Evolutionary conservation across 2,888 invertebrate species (phyloP).

Genomic region (Esperia sulphurella): DNA sequence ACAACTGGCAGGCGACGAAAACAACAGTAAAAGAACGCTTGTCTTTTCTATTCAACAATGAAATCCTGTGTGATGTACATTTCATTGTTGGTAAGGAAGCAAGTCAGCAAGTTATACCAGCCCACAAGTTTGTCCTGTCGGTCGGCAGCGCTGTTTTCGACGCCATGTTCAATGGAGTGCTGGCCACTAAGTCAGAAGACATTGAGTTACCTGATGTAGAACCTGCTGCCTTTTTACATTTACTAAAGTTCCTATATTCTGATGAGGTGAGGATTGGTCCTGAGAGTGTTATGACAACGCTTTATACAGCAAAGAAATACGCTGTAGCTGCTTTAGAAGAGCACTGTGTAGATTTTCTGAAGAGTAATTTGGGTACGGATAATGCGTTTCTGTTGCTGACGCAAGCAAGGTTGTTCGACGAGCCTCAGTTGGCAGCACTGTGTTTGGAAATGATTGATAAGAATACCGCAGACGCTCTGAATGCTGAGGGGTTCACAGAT

Average conservation of each 20-base stretch:
- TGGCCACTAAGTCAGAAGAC: constrained; percentile 83
- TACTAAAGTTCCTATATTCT: constrained; percentile 86
- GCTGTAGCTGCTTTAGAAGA: constrained; percentile 90
- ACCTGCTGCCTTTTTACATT: constrained; percentile 87
- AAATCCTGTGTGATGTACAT: constrained; percentile 82
- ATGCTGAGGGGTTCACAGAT: constrained; percentile 89
- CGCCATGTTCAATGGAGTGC: constrained; percentile 90
- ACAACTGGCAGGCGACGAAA: constrained; percentile 87
- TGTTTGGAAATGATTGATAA: constrained; percentile 92
- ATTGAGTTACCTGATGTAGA: constrained; percentile 92
- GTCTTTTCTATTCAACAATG: constrained; percentile 79
- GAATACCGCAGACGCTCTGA: constrained; percentile 88
- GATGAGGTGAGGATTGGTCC: constrained; percentile 91
- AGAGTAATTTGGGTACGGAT: constrained; percentile 86
- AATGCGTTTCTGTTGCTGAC: constrained; percentile 91
- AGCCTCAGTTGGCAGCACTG: constrained; percentile 87
- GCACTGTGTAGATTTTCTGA: constrained; percentile 89
- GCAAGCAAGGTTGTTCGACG: constrained; percentile 89
- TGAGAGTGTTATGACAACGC: constrained; percentile 91
- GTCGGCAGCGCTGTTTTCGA: constrained; percentile 92
- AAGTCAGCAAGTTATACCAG: constrained; percentile 85
- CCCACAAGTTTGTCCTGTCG: constrained; percentile 88
- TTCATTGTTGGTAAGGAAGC: constrained; percentile 88
- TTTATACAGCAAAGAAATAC: constrained; percentile 93
- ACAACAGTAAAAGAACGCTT: constrained; percentile 87